Evolutionary conservation across 2,797 vertebrate species (phyloP).

Genomic region (Chloroceryle inda): DNA sequence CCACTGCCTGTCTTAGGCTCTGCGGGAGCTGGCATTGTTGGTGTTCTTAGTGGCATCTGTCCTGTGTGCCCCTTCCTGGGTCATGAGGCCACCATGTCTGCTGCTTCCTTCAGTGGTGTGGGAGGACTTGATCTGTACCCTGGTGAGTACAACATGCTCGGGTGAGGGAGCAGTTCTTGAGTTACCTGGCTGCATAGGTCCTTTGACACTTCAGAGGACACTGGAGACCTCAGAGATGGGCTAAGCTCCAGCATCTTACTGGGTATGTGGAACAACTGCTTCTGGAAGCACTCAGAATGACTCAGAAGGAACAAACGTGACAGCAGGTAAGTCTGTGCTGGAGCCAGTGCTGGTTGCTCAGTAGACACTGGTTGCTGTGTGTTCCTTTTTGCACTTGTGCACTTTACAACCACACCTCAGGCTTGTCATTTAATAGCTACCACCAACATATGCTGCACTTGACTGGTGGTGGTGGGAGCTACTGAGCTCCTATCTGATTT

Average conservation of each 20-base stretch:
- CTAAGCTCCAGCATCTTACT: not conserved
- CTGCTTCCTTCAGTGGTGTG: not conserved
- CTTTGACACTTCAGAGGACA: accelerated
- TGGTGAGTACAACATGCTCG: accelerated
- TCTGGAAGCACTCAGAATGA: not conserved
- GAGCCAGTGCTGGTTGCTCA: not conserved
- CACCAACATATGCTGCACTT: not conserved
- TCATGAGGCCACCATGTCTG: accelerated
- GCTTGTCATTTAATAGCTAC: not conserved
- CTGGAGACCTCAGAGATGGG: not conserved
- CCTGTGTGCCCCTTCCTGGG: accelerated
- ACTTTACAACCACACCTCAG: not conserved
- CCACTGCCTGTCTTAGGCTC: not conserved
- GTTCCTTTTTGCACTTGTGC: too few species aligned
- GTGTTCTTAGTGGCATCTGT: not conserved
- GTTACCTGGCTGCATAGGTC: accelerated
- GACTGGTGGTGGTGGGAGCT: not conserved
- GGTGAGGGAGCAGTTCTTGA: not conserved
- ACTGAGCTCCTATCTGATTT: not conserved
- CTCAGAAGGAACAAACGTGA: not conserved
- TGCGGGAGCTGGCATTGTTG: accelerated
- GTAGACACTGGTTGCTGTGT: not conserved
- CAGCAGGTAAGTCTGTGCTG: not conserved
- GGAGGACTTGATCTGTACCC: not conserved
- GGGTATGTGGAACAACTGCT: not conserved